Percentiles rank a stretch among this genome's conserved stretches.
phyloP scores from a whole-genome alignment of 2,797 vertebrate species.

The Rhinophrynus dorsalis region DNA sequence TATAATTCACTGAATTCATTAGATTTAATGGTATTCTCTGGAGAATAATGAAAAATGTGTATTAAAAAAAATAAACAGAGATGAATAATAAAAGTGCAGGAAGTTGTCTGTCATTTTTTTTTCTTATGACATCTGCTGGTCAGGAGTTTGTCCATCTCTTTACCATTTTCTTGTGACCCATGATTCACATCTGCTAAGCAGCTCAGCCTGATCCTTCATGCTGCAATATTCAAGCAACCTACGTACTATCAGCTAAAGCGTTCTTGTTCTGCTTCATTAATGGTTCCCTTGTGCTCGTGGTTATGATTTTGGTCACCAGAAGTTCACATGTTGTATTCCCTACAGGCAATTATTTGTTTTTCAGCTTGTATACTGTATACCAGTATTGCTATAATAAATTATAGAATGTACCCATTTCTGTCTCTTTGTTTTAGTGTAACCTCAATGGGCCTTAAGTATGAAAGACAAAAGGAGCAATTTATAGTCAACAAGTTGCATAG shows the following conservation, averaged over 20 bases:
- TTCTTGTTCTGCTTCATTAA: slow-evolving; percentile 13
- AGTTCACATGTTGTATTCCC: slow-evolving; percentile 4
- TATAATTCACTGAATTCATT: slow-evolving; percentile 71
- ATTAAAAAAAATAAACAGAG: slow-evolving; percentile 48
- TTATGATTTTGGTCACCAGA: slow-evolving; percentile 14
- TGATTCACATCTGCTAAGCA: slow-evolving; percentile 9
- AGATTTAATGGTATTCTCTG: slow-evolving; percentile 67
- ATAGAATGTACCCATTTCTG: no score
- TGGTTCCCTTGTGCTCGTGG: slow-evolving; percentile 3
- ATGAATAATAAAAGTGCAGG: slow-evolving; percentile 45
- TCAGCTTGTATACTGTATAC: not conserved
- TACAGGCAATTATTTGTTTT: slow-evolving; percentile 9
- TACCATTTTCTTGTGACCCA: not conserved
- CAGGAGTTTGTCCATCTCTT: slow-evolving; percentile 9
- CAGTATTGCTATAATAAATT: no score
- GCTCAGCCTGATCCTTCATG: not conserved
- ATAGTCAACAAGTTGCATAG: no score
- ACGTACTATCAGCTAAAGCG: not conserved
- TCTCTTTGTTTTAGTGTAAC: no score
- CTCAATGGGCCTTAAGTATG: no score
- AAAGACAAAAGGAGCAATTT: no score
- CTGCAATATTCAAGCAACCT: slow-evolving; percentile 1
- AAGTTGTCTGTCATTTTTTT: slow-evolving; percentile 30
- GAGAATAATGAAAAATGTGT: slow-evolving; percentile 57
- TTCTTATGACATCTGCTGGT: slow-evolving; percentile 32